phyloP scores from a whole-genome alignment of 2,113 vertebrate species.

The Callocephalon fimbriatum region DNA sequence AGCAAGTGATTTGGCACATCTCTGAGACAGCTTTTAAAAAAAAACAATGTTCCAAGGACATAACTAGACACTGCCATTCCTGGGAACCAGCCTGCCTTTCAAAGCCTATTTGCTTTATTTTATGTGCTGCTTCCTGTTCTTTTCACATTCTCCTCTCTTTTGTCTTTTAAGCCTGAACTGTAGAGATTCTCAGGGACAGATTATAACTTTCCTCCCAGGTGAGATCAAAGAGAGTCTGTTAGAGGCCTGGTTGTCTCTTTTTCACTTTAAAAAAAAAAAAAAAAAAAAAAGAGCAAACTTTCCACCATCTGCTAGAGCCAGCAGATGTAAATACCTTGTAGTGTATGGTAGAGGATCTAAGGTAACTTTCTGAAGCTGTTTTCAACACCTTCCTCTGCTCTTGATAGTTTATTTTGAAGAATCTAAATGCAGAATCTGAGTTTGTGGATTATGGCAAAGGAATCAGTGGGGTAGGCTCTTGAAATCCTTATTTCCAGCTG shows the following conservation, averaged over 20 bases:
- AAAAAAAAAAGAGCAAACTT: conserved; percentile 13
- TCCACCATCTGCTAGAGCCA: conserved; percentile 48
- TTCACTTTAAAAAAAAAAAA: background rate
- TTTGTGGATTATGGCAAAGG: background rate
- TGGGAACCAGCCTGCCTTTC: background rate
- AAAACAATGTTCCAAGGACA: conserved; percentile 23
- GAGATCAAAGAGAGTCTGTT: conserved; percentile 75
- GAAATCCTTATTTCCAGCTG: background rate
- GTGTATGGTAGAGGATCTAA: background rate
- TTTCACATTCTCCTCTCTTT: conserved; percentile 42
- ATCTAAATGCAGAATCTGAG: background rate
- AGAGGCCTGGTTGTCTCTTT: conserved; percentile 11
- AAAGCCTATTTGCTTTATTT: conserved; percentile 47
- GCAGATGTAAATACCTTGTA: background rate
- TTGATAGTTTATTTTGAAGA: background rate
- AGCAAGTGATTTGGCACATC: conserved; percentile 5
- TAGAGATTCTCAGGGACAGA: conserved; percentile 41
- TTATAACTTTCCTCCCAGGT: conserved; percentile 53
- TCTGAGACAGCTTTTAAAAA: background rate
- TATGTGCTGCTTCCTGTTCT: conserved; percentile 58
- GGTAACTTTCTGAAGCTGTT: background rate
- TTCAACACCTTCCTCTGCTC: background rate
- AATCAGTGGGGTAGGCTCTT: background rate
- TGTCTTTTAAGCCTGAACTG: conserved; percentile 60
- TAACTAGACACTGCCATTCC: conserved; percentile 8